Percentiles rank a stretch among this genome's conserved stretches.
Conservation (phyloP, 2,888 invertebrate species). For the Agrotis clavis region DNA sequence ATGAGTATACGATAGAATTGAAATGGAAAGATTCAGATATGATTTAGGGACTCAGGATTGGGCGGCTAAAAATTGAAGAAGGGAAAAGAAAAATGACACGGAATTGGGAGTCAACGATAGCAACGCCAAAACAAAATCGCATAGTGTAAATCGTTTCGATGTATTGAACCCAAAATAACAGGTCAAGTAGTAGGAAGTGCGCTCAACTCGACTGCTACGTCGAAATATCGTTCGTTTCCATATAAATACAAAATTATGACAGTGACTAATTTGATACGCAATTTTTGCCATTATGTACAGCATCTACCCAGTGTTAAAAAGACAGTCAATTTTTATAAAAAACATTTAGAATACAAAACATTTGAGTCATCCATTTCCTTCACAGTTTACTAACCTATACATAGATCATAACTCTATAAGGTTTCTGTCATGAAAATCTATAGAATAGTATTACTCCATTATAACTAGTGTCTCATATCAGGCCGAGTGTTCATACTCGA, state of each 20-base stretch:
- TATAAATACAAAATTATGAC: constrained; percentile 72
- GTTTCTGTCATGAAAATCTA: constrained; percentile 71
- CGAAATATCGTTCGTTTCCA: constrained; percentile 71
- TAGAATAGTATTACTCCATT: constrained; percentile 81
- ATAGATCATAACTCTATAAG: constrained; percentile 61
- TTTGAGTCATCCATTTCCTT: constrained; percentile 55
- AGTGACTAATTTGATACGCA: constrained; percentile 71
- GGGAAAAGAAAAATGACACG: too few species aligned
- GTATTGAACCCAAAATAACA: constrained; percentile 84
- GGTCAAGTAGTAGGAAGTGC: constrained; percentile 80
- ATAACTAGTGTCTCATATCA: constrained; percentile 86
- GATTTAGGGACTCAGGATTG: too few species aligned
- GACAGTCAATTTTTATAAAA: too few species aligned
- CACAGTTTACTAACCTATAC: constrained; percentile 17
- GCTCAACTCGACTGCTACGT: constrained; percentile 70
- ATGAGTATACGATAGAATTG: background rate
- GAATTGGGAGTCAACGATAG: background rate
- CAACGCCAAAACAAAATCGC: constrained; percentile 48
- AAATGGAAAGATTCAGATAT: too few species aligned
- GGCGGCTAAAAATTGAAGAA: too few species aligned
- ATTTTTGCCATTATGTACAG: background rate
- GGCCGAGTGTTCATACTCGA: constrained; percentile 86
- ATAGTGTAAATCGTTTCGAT: constrained; percentile 72
- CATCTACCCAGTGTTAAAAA: background rate
- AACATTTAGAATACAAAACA: too few species aligned